Base-by-base conservation (phyloP, 2,113 vertebrate species). In the Cololabis saira region DNA sequence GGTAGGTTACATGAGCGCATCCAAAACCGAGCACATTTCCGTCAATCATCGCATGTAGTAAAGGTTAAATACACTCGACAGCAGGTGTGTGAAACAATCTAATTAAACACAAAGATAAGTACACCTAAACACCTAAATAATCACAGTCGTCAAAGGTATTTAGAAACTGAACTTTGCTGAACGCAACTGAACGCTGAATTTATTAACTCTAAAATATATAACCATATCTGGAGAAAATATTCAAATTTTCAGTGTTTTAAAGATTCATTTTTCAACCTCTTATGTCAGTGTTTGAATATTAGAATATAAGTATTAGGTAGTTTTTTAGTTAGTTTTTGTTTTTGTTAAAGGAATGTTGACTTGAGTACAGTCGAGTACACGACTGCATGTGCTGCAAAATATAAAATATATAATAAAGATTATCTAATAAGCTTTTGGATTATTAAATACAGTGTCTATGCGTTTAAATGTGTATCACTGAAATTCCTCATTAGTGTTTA, bases 1-100 rank as follows among this genome's bases (percentile, higher is more conserved):
- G 78, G 86, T 86, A 86, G 86, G 42, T 71, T 54, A 53, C 64
- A 78, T 18, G 19, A 24, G n/a, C 12, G n/a, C 33, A 37, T 37
- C 33, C 33, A 7, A 37, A 37, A 37, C 33, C 10, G 33, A 37
- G 33, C 33, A 37, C 33, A 7, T 37, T 37, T 37, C 33, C 33
- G 33, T 37, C 33, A 7, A 7, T 37, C 33, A 37, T 11, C 10
- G 33, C 33, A 37, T 37, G 33, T 37, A 37, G 33, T 4, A 37
- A 3, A 37, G 33, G 33, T 37, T 37, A 37, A 37, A 37, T 37
- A 37, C 33, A 37, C 33, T 37, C 2, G 33, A 37, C 33, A 37
- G 33, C 33, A 37, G 33, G 33, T 11, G 33, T 37, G 6, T 37
- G 10, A 37, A 37, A n/a, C n/a, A 37, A 37, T 37, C 33, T 37